Evolutionary conservation across 2,888 invertebrate genomes (phyloP).

Genomic region (Dichetophora obliterata): DNA sequence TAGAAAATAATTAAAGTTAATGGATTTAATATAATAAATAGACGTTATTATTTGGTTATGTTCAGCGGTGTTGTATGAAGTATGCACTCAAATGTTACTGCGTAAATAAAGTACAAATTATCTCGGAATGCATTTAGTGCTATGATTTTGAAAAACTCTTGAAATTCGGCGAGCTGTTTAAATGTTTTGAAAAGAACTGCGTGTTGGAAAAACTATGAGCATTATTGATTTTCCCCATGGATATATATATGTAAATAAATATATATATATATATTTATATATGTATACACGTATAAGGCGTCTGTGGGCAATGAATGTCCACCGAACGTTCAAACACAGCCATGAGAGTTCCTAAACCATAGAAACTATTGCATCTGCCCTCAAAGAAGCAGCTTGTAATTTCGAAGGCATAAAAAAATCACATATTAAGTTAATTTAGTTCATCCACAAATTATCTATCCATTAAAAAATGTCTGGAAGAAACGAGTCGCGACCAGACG

Average conservation of each 20-base stretch:
- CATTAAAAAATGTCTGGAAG: conserved; percentile 28
- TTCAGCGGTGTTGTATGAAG: no score
- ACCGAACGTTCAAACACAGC: no score
- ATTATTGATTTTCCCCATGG: conserved; percentile 17
- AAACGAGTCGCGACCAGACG: conserved; percentile 22
- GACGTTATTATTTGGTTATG: no score
- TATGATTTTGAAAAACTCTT: not conserved
- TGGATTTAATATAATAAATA: no score
- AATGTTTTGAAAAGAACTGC: not conserved
- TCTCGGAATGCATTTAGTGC: not conserved
- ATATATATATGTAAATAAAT: not conserved
- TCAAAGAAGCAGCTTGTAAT: no score
- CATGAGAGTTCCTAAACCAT: no score
- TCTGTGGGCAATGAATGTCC: no score
- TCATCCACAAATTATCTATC: conserved; percentile 32
- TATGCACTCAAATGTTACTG: no score
- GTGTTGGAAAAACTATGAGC: conserved; percentile 3
- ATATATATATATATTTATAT: not conserved
- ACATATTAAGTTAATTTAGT: no score
- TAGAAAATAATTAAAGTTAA: not conserved
- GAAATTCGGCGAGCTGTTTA: not conserved
- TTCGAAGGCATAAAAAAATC: no score
- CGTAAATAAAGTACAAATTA: not conserved
- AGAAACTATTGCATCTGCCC: no score
- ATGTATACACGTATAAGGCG: no score